These are phyloP conservation scores for Caenorhabditis plicata DNA, from an alignment of 2,888 invertebrate species.

Conservation along the genomic window DNA sequence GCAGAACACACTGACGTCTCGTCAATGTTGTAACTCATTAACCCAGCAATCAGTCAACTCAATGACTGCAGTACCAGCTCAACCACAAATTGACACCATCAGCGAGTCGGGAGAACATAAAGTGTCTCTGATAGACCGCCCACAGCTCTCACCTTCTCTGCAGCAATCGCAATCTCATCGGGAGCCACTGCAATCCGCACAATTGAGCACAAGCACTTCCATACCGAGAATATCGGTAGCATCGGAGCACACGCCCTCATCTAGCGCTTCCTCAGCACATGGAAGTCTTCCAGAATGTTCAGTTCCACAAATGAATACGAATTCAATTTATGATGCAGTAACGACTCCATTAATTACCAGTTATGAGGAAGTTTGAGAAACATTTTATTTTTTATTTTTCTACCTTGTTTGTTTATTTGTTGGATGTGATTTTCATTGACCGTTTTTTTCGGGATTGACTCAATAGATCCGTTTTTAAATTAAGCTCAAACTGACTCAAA, in stretches of 20 bases:
- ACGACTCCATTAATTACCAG: constrained; percentile 47
- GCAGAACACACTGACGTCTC: constrained; percentile 33
- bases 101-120: no score
- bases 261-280: constrained; percentile 17
- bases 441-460: no score
- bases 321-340: constrained; percentile 28
- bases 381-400: background rate
- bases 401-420: background rate
- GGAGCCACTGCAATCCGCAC: constrained; percentile 26
- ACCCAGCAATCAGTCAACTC: constrained; percentile 8
- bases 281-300: constrained; percentile 19
- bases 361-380: constrained; percentile 39
- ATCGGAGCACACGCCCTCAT: constrained; percentile 9
- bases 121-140: no score
- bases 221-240: constrained; percentile 38
- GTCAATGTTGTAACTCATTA: constrained; percentile 23
- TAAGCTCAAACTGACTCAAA: no score
- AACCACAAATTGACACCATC: no score
- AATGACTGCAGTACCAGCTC: no score
- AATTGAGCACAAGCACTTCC: background rate
- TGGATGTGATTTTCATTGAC: no score
- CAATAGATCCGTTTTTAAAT: no score
- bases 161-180: constrained; percentile 33
- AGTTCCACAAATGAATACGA: constrained; percentile 25
- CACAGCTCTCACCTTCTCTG: constrained; percentile 13